Percentiles rank a stretch among this genome's conserved stretches.
These are phyloP conservation scores for Encarsia formosa DNA, from an alignment of 2,888 invertebrate species.

Conservation along the genomic window DNA sequence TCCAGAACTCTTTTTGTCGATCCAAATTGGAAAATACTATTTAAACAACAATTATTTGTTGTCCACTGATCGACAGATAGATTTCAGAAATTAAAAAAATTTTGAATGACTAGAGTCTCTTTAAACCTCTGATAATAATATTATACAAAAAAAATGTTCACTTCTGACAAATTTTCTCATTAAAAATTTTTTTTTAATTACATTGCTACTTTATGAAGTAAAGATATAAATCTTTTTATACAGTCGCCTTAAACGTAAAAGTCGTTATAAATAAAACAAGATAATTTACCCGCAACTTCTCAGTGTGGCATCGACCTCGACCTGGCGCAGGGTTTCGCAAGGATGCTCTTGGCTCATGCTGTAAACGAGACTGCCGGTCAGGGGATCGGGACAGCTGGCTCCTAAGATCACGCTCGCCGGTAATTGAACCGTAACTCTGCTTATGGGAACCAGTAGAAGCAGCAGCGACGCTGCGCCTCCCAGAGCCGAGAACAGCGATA, in stretches of 20 bases:
- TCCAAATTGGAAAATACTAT: no score
- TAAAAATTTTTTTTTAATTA: no score
- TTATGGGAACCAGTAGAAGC: conserved; percentile 67
- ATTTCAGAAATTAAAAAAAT: no score
- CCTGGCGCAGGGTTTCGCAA: conserved; percentile 38
- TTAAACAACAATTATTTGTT: no score
- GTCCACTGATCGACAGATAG: no score
- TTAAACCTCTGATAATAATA: no score
- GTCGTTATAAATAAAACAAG: not conserved
- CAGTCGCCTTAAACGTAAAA: no score
- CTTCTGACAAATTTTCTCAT: no score
- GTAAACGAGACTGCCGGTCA: conserved; percentile 35
- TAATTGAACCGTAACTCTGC: conserved; percentile 63
- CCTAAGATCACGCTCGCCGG: conserved; percentile 61
- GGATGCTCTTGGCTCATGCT: conserved; percentile 40
- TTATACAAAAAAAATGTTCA: no score
- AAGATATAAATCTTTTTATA: not conserved
- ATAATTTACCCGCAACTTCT: conserved; percentile 46
- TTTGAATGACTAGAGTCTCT: no score
- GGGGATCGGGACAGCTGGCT: conserved; percentile 52
- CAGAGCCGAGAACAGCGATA: conserved; percentile 64
- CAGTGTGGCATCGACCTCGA: conserved; percentile 36
- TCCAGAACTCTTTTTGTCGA: no score
- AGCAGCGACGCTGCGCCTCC: conserved; percentile 66
- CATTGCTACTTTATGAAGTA: not conserved